These are phyloP conservation scores for Encarsia formosa DNA, from an alignment of 2,888 invertebrate genomes.

Conservation along the genomic window DNA sequence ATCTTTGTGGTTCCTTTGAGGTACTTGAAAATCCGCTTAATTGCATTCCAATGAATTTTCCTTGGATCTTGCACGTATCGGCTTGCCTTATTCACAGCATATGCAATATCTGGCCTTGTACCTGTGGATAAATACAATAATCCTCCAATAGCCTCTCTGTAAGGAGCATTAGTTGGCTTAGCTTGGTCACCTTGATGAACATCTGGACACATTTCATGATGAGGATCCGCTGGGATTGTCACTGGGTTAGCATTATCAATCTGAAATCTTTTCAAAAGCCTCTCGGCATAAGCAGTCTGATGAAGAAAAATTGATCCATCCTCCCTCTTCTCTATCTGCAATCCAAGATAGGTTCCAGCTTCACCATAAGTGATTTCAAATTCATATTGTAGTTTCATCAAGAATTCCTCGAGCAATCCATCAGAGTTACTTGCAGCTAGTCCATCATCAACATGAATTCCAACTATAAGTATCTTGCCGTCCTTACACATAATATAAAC, in stretches of 20 bases:
- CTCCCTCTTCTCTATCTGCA: conserved; percentile 20
- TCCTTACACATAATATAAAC: neutral
- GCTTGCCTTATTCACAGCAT: conserved; percentile 31
- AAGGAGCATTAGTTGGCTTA: conserved; percentile 15
- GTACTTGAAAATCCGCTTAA: conserved; percentile 34
- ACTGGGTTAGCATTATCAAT: conserved; percentile 22
- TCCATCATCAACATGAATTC: conserved; percentile 7
- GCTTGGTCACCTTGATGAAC: neutral
- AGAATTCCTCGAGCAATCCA: conserved; percentile 5
- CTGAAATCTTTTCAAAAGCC: conserved; percentile 15
- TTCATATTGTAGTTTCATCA: conserved; percentile 15
- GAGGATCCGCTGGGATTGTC: conserved; percentile 12
- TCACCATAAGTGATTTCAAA: conserved; percentile 26
- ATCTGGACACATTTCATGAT: conserved; percentile 22
- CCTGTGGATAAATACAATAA: conserved; percentile 30
- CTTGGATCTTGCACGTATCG: conserved; percentile 33
- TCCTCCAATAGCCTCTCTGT: conserved; percentile 28
- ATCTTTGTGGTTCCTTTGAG: conserved; percentile 28
- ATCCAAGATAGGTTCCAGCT: conserved; percentile 24
- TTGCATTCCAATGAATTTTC: conserved; percentile 34
- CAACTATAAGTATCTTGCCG: neutral
- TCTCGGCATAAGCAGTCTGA: conserved; percentile 24
- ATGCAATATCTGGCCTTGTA: conserved; percentile 34
- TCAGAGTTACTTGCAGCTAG: conserved; percentile 9
- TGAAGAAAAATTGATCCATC: conserved; percentile 15